These are phyloP conservation scores for Camponotus floridanus DNA, from an alignment of 1,140 invertebrate species.

Conservation along the genomic window DNA sequence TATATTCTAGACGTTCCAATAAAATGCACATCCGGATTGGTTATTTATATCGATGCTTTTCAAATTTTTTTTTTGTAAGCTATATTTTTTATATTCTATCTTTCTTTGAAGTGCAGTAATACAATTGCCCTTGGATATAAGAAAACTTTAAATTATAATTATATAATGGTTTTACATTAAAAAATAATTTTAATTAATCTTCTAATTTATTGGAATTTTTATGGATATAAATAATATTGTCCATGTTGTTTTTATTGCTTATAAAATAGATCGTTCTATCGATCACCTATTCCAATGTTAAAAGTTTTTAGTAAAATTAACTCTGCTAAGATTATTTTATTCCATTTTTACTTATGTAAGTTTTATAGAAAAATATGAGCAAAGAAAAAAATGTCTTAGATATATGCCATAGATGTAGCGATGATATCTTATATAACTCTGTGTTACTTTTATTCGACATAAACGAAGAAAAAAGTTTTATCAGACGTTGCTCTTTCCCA, in stretches of 20 bases:
- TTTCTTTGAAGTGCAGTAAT: too few relatives aligned
- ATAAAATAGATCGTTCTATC: not conserved
- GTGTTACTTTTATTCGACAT: not conserved
- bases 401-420: not conserved
- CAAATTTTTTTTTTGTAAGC: not conserved
- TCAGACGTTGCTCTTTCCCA: slow-evolving; percentile 14
- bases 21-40: slow-evolving; percentile 1
- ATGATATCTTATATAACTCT: not conserved
- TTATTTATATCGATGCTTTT: not conserved
- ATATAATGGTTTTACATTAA: too few relatives aligned
- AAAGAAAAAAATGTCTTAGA: not conserved
- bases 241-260: too few relatives aligned
- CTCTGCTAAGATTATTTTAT: not conserved
- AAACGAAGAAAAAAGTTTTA: slow-evolving; percentile 1
- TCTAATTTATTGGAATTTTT: too few relatives aligned
- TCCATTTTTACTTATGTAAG: not conserved
- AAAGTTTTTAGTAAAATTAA: not conserved
- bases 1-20: slow-evolving; percentile 10
- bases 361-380: not conserved
- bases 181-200: too few relatives aligned
- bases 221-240: not conserved
- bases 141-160: too few relatives aligned
- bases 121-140: too few relatives aligned
- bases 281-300: not conserved
- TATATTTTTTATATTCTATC: too few relatives aligned